These are phyloP conservation scores for Laticauda laticaudata DNA, from an alignment of 2,113 vertebrate genomes.

Conservation along the genomic window DNA sequence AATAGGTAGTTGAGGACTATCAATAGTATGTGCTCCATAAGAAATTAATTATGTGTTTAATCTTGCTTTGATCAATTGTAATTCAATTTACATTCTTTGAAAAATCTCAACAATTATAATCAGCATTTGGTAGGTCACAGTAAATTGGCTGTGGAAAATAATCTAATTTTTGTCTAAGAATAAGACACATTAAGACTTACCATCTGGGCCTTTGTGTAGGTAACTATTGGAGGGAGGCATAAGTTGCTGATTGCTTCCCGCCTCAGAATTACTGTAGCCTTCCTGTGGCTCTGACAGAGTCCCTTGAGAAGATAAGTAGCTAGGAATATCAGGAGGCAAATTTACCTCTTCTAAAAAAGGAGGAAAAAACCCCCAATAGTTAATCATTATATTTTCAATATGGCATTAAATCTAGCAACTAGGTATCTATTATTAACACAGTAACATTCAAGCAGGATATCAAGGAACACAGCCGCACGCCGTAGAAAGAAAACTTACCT, in stretches of 20 bases:
- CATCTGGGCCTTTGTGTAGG: constrained; percentile 84
- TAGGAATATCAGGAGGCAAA: constrained; percentile 93
- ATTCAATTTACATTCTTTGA: neutral
- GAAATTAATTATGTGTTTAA: neutral
- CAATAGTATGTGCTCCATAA: neutral
- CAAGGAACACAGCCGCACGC: neutral
- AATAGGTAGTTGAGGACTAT: too few species aligned
- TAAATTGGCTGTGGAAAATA: neutral
- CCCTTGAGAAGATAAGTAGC: constrained; percentile 95
- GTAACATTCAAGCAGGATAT: neutral
- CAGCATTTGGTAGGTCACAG: neutral
- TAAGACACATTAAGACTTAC: constrained; percentile 62
- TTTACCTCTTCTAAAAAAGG: constrained; percentile 88
- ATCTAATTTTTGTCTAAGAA: neutral
- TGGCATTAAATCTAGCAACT: neutral
- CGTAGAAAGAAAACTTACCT: neutral
- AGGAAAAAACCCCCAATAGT: neutral
- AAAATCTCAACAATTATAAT: neutral
- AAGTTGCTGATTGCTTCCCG: constrained; percentile 95
- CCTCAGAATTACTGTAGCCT: constrained; percentile 93
- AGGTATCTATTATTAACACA: neutral
- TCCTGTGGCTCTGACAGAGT: constrained; percentile 94
- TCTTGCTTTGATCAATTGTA: neutral
- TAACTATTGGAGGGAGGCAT: constrained; percentile 88
- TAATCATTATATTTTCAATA: neutral